Evolutionary conservation across 2,888 invertebrate species (phyloP).

Genomic region (Lycia hirtaria): DNA sequence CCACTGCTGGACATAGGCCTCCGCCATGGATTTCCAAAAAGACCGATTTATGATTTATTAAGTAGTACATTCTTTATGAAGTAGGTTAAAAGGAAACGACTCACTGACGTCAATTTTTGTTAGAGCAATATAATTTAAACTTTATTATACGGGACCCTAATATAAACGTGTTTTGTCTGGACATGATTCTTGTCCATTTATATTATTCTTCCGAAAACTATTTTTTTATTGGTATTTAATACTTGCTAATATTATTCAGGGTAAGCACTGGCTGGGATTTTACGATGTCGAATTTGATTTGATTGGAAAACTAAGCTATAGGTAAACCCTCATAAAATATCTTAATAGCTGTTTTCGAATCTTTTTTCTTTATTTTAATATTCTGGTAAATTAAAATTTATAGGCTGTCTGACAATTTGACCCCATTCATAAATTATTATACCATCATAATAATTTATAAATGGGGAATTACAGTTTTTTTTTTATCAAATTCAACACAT

Average conservation of each 20-base stretch:
- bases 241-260: not conserved
- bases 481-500: too few species aligned
- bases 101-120: too few species aligned
- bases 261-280: not conserved
- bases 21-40: too few species aligned
- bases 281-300: conserved; percentile 1
- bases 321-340: conserved; percentile 8
- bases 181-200: too few species aligned
- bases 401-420: conserved; percentile 8
- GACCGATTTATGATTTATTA: too few species aligned
- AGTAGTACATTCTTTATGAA: too few species aligned
- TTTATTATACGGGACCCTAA: too few species aligned
- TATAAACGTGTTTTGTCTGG: too few species aligned
- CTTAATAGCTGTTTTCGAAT: not conserved
- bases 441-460: not conserved
- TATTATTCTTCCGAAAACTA: too few species aligned
- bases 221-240: not conserved
- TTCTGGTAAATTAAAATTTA: conserved; percentile 6
- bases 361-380: conserved; percentile 8
- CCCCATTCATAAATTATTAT: conserved; percentile 13
- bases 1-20: too few species aligned
- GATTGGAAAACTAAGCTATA: conserved; percentile 3
- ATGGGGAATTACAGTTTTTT: not conserved
- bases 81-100: too few species aligned
- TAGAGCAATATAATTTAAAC: too few species aligned